Evolutionary conservation across 2,888 invertebrate genomes (phyloP).

Genomic region (Griposia aprilina): DNA sequence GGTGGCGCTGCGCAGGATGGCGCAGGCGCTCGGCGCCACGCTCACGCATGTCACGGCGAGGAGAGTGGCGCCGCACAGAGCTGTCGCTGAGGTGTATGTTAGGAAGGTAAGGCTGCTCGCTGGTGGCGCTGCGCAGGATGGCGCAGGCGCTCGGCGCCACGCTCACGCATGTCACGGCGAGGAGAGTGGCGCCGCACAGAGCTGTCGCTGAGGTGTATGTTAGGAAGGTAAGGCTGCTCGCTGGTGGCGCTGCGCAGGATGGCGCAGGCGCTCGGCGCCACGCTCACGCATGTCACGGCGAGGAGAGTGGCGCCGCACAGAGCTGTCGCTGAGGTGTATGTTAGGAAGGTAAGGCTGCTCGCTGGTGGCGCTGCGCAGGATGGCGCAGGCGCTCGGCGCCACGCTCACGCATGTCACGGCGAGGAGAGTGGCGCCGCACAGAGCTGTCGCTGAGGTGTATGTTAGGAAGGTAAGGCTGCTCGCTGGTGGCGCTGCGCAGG

Average conservation of each 20-base stretch:
- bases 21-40: slow-evolving; percentile 95
- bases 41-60: slow-evolving; percentile 79
- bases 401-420: too few species aligned
- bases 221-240: too few species aligned
- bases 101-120: slow-evolving; percentile 89
- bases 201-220: too few species aligned
- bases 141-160: too few species aligned
- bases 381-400: too few species aligned
- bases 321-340: slow-evolving; percentile 95
- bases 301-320: slow-evolving; percentile 86
- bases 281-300: slow-evolving; percentile 82
- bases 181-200: too few species aligned
- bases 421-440: too few species aligned
- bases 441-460: too few species aligned
- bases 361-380: slow-evolving; percentile 95
- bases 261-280: slow-evolving; percentile 96
- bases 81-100: slow-evolving; percentile 95
- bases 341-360: slow-evolving; percentile 91
- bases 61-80: slow-evolving; percentile 87
- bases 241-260: slow-evolving; percentile 96
- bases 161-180: too few species aligned
- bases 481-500: slow-evolving; percentile 95
- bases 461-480: too few species aligned
- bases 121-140: too few species aligned
- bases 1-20: slow-evolving; percentile 96